Percentiles rank a stretch among this genome's conserved stretches.
Conservation (phyloP, 2,888 invertebrate species). For the Branchellion lobata region DNA sequence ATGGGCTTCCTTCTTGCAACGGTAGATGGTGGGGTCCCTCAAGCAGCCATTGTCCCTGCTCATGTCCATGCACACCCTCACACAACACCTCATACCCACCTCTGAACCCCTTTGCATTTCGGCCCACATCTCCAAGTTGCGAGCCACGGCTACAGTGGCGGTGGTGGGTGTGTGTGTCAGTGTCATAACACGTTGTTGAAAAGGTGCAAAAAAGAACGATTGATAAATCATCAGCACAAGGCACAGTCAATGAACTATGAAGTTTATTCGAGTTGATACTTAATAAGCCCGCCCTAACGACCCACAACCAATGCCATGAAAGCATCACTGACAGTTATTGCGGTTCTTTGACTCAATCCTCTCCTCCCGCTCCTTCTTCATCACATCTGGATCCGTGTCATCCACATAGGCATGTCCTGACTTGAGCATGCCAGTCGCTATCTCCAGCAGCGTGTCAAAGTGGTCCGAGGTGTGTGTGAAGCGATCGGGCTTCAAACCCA, state of each 20-base stretch:
- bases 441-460: constrained; percentile 84
- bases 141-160: constrained; percentile 74
- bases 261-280: too few relatives aligned
- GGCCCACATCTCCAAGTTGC: constrained; percentile 85
- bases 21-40: constrained; percentile 96
- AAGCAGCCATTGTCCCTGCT: constrained; percentile 90
- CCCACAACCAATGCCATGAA: background rate
- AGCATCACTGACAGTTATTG: constrained; percentile 73
- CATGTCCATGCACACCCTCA: constrained; percentile 97
- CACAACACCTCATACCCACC: constrained; percentile 83
- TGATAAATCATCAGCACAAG: background rate
- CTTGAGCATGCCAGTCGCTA: constrained; percentile 82
- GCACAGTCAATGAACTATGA: too few relatives aligned
- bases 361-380: constrained; percentile 92
- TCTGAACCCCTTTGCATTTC: constrained; percentile 86
- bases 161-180: background rate
- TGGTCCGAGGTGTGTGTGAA: constrained; percentile 95
- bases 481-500: constrained; percentile 86
- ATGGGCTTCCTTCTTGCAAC: constrained; percentile 93
- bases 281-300: too few relatives aligned
- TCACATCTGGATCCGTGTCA: constrained; percentile 87
- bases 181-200: background rate
- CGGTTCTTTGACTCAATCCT: constrained; percentile 80
- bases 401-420: constrained; percentile 93
- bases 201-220: background rate